These are phyloP conservation scores for Cryptocephalus moraei DNA, from an alignment of 2,888 invertebrate species.

Conservation along the genomic window DNA sequence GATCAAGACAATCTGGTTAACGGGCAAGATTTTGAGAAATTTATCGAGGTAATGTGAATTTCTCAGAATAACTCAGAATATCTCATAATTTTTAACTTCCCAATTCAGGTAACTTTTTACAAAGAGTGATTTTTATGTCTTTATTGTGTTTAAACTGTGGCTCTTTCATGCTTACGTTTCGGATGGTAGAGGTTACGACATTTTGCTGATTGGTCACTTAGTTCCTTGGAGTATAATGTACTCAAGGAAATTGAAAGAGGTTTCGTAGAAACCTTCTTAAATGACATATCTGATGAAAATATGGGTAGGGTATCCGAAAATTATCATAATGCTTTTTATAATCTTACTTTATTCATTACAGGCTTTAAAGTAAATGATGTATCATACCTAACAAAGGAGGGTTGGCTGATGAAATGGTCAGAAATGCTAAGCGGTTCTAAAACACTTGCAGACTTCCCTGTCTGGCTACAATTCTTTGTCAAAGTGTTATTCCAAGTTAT, in stretches of 20 bases:
- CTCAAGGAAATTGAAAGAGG: slow-evolving; percentile 61
- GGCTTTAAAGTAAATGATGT: slow-evolving; percentile 34
- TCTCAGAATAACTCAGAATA: too few species aligned
- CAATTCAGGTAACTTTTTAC: too few species aligned
- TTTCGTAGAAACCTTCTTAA: slow-evolving; percentile 58
- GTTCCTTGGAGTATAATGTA: slow-evolving; percentile 63
- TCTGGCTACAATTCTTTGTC: slow-evolving; percentile 65
- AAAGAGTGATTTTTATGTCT: slow-evolving; percentile 3
- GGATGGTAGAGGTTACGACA: slow-evolving; percentile 48
- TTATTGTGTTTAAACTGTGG: slow-evolving; percentile 1
- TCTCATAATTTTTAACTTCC: too few species aligned
- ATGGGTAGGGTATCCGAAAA: slow-evolving; percentile 38
- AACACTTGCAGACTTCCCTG: slow-evolving; percentile 53
- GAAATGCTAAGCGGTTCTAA: slow-evolving; percentile 42
- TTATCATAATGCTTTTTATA: neutral
- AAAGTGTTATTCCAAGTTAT: slow-evolving; percentile 62
- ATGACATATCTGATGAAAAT: slow-evolving; percentile 43
- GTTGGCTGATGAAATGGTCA: slow-evolving; percentile 63
- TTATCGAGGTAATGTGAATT: slow-evolving; percentile 46
- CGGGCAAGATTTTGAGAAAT: slow-evolving; percentile 58
- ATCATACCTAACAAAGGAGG: slow-evolving; percentile 50
- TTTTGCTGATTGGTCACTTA: slow-evolving; percentile 67
- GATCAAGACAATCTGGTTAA: slow-evolving; percentile 62
- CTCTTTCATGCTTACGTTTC: slow-evolving; percentile 25
- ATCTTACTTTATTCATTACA: slow-evolving; percentile 7